Conservation (phyloP, 2,797 vertebrate genomes). For the Echeneis naucrates region DNA sequence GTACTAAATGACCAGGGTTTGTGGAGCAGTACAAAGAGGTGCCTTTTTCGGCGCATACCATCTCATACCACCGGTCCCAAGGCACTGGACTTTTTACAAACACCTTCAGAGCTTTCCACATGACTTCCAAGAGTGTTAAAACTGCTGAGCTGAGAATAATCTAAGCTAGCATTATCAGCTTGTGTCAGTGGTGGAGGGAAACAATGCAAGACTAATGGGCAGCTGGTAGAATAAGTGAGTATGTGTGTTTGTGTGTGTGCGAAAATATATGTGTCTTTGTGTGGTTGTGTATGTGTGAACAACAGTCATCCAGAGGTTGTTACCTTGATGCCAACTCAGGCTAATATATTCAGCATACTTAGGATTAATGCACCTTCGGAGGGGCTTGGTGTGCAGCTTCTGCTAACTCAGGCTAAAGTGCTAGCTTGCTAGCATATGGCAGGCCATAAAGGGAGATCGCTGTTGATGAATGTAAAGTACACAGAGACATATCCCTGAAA, state of each 20-base stretch:
- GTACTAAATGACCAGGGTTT: background rate
- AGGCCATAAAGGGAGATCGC: conserved; percentile 35
- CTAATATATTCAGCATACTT: conserved; percentile 57
- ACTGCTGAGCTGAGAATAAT: conserved; percentile 73
- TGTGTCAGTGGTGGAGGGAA: conserved; percentile 65
- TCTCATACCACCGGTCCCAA: conserved; percentile 14
- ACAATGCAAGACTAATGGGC: conserved; percentile 79
- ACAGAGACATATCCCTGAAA: conserved; percentile 34
- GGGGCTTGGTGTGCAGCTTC: conserved; percentile 29
- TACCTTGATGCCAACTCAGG: conserved; percentile 63
- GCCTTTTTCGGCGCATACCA: background rate
- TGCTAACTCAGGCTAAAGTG: conserved; percentile 52
- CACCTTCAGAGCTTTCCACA: conserved; percentile 67
- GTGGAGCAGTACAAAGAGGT: background rate
- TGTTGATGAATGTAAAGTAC: conserved; percentile 21
- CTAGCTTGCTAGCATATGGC: conserved; percentile 44
- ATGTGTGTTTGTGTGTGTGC: conserved; percentile 20
- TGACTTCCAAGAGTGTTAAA: conserved; percentile 60
- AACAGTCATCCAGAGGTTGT: conserved; percentile 35
- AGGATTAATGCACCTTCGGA: conserved; percentile 49
- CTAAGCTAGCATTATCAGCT: conserved; percentile 69
- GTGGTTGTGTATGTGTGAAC: conserved; percentile 26
- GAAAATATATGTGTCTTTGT: background rate
- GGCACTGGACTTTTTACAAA: conserved; percentile 38
- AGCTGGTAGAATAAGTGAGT: conserved; percentile 52